A percentile compares a stretch with the other conserved stretches of the same genome.
Evolutionary conservation across 2,113 vertebrate genomes (phyloP).

Genomic region (Drymodes brunneopygia): DNA sequence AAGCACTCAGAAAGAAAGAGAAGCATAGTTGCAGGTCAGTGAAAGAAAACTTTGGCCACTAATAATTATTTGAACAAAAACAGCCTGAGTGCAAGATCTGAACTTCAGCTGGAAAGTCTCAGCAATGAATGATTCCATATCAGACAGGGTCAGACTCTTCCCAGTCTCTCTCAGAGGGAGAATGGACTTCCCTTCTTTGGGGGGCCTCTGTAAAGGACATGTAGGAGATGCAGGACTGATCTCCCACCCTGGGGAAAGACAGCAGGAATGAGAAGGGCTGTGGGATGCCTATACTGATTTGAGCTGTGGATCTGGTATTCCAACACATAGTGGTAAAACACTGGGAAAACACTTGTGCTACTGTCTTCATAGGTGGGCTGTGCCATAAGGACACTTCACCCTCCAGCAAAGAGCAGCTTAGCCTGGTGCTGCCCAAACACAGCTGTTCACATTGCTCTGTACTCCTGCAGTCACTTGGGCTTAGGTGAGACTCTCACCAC

Average conservation of each 20-base stretch:
- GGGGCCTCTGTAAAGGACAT: not conserved
- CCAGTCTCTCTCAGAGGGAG: not conserved
- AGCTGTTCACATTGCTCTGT: not conserved
- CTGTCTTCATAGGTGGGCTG: not conserved
- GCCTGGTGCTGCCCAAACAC: not conserved
- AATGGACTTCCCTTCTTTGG: not conserved
- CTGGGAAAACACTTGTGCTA: not conserved
- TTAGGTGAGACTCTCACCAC: not conserved
- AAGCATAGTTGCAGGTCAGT: not conserved
- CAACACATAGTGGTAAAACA: fast-evolving
- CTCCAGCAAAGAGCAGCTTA: not conserved
- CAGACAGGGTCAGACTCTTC: not conserved
- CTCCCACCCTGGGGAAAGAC: not conserved
- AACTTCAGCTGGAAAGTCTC: not conserved
- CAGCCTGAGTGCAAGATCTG: not conserved
- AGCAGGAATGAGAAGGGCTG: not conserved
- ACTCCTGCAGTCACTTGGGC: not conserved
- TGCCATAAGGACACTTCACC: not conserved
- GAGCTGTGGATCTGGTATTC: not conserved
- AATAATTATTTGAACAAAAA: not conserved
- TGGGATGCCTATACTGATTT: not conserved
- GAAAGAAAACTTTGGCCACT: not conserved
- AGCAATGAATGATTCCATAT: not conserved
- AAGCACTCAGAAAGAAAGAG: not conserved
- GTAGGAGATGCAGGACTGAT: not conserved